A percentile compares a stretch with the other conserved stretches of the same genome.
Evolutionary conservation across 1,140 invertebrate genomes (phyloP).

Genomic region (Chrysopa pallens): DNA sequence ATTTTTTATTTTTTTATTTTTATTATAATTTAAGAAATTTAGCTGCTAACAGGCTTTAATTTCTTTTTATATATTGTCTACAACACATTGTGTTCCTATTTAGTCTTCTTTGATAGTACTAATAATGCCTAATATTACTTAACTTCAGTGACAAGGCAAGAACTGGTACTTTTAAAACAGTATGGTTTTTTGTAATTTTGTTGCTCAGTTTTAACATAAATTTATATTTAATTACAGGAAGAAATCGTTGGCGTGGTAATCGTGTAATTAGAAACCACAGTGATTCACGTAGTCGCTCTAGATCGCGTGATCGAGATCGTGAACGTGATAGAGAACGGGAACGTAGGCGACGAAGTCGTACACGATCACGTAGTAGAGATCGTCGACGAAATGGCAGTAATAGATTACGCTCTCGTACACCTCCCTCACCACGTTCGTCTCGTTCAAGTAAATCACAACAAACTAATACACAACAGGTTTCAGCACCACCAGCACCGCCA

Average conservation of each 20-base stretch:
- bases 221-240: slow-evolving; percentile 15
- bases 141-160: too few species aligned
- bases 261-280: slow-evolving; percentile 6
- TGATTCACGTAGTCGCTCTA: neutral
- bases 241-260: slow-evolving; percentile 23
- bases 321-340: slow-evolving; percentile 20
- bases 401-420: neutral
- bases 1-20: too few species aligned
- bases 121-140: too few species aligned
- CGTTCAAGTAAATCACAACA: neutral
- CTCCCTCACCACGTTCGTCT: slow-evolving; percentile 3
- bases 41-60: too few species aligned
- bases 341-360: neutral
- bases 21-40: too few species aligned
- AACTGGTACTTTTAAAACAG: too few species aligned
- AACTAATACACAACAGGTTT: neutral
- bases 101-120: too few species aligned
- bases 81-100: too few species aligned
- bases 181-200: neutral
- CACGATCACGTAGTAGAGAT: slow-evolving; percentile 10
- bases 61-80: too few species aligned
- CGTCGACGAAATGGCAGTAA: slow-evolving; percentile 23
- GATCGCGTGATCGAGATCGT: slow-evolving; percentile 7
- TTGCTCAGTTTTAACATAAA: neutral
- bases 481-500: neutral